phyloP scores from a whole-genome alignment of 2,113 vertebrate species.

The Harpagus bidentatus region DNA sequence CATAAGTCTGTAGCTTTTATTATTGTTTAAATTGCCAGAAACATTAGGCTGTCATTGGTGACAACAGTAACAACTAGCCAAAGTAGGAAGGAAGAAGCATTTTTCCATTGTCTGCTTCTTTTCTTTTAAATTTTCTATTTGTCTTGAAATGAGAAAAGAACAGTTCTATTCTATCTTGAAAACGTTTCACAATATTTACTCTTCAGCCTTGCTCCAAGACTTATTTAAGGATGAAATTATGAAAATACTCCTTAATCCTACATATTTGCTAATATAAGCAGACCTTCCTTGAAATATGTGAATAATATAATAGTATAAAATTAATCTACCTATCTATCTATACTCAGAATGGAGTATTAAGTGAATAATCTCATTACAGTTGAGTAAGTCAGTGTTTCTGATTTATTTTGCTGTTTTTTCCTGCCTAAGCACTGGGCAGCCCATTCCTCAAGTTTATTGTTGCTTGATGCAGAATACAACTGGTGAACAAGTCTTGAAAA shows the following conservation, averaged over 20 bases:
- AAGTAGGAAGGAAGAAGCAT: not conserved
- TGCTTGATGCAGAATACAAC: not conserved
- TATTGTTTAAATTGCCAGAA: not conserved
- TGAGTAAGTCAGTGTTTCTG: not conserved
- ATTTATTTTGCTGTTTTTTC: conserved; percentile 17
- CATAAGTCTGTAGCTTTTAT: not conserved
- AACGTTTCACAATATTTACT: not conserved
- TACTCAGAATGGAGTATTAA: not conserved
- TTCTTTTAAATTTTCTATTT: not conserved
- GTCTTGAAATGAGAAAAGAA: not conserved
- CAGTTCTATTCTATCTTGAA: not conserved
- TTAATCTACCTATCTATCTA: not conserved
- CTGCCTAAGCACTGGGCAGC: not conserved
- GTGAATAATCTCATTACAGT: not conserved
- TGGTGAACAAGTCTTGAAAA: not conserved
- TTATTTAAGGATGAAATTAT: not conserved
- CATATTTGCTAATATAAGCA: not conserved
- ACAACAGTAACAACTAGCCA: not conserved
- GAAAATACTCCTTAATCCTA: not conserved
- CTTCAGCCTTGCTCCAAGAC: not conserved
- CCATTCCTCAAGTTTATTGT: not conserved
- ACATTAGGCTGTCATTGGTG: not conserved
- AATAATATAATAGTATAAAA: not conserved
- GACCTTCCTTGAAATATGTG: not conserved
- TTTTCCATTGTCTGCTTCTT: not conserved